Percentiles rank a stretch among this genome's conserved stretches.
These are phyloP conservation scores for Panagrolaimus sp. DNA, from an alignment of 1,140 invertebrate genomes.

Conservation along the genomic window DNA sequence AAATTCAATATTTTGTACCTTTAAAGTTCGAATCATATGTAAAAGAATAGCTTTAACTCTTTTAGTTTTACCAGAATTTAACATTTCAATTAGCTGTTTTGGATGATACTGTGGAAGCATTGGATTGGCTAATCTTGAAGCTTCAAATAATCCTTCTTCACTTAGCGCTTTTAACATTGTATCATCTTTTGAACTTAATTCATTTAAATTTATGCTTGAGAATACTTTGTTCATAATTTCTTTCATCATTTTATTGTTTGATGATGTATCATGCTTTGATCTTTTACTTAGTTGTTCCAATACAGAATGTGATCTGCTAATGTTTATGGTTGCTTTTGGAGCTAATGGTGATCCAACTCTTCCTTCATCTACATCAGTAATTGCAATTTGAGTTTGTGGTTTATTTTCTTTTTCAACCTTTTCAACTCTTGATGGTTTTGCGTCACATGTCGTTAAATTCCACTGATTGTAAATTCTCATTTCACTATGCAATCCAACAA, in stretches of 20 bases:
- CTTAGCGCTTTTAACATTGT: conserved; percentile 41
- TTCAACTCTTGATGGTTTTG: background rate
- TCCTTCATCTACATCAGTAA: conserved; percentile 10
- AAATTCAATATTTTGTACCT: conserved; percentile 36
- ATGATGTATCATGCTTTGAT: conserved; percentile 8
- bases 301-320: conserved; percentile 50
- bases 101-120: conserved; percentile 99
- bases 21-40: conserved; percentile 74
- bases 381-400: background rate
- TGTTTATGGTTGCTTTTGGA: conserved; percentile 28
- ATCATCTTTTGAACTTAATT: conserved; percentile 21
- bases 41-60: conserved; percentile 95
- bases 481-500: conserved; percentile 98
- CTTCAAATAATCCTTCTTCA: conserved; percentile 78
- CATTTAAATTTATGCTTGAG: conserved; percentile 16
- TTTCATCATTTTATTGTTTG: conserved; percentile 34
- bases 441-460: conserved; percentile 58
- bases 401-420: background rate
- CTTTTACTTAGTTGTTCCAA: conserved; percentile 39
- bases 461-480: conserved; percentile 99
- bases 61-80: conserved; percentile 93
- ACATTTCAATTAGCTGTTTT: conserved; percentile 92
- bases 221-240: conserved; percentile 37
- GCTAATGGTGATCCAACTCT: conserved; percentile 14
- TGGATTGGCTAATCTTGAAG: conserved; percentile 86